Evolutionary conservation across 1,140 invertebrate species (phyloP).

Genomic region (Ceratina calcarata): DNA sequence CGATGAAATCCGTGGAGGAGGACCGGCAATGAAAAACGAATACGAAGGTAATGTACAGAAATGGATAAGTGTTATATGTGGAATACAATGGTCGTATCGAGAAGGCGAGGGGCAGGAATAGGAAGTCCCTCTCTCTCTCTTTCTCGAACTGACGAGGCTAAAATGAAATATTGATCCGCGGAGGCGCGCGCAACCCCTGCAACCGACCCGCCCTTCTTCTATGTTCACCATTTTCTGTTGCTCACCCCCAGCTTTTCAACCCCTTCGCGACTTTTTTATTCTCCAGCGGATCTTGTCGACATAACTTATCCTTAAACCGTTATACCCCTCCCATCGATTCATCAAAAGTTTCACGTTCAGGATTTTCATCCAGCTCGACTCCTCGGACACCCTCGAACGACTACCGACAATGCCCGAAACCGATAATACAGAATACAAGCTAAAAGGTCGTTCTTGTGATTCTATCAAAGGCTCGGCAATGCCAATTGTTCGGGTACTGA

Average conservation of each 20-base stretch:
- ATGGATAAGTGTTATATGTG: slow-evolving; percentile 45
- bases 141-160: slow-evolving; percentile 67
- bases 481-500: not conserved
- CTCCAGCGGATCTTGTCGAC: not conserved
- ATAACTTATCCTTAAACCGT: not conserved
- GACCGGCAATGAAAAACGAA: not conserved
- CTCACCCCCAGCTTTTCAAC: not conserved
- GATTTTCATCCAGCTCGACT: too few relatives aligned
- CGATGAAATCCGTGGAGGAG: not conserved
- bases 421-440: not conserved
- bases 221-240: slow-evolving; percentile 62
- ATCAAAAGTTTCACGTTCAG: not conserved
- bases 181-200: slow-evolving; percentile 79
- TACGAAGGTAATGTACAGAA: slow-evolving; percentile 34
- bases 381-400: not conserved
- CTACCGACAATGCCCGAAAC: not conserved
- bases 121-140: slow-evolving; percentile 8
- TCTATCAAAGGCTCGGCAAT: not conserved
- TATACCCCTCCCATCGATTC: too few relatives aligned
- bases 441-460: too few relatives aligned
- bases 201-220: slow-evolving; percentile 72
- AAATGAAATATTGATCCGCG: slow-evolving; percentile 80
- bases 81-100: slow-evolving; percentile 29
- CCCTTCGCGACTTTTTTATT: not conserved
- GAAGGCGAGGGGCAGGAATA: slow-evolving; percentile 56